Percentiles rank a stretch among this genome's conserved stretches.
Evolutionary conservation across 2,888 invertebrate genomes (phyloP).

Genomic region (Anaspis maculata): DNA sequence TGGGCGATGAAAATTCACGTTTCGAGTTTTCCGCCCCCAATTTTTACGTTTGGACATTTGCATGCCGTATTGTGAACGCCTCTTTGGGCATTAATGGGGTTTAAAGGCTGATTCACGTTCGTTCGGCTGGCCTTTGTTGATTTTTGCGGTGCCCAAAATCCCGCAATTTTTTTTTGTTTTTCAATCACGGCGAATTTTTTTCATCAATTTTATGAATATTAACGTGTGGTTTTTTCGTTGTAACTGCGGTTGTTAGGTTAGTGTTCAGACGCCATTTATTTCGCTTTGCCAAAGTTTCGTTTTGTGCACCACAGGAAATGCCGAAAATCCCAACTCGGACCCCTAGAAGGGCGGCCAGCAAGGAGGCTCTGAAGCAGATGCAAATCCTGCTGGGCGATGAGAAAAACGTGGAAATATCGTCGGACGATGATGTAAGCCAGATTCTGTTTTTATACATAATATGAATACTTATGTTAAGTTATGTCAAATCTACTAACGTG

Average conservation of each 20-base stretch:
- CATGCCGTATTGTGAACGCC: background rate
- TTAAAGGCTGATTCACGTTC: constrained; percentile 6
- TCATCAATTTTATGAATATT: background rate
- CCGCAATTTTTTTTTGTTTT: background rate
- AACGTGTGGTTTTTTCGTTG: background rate
- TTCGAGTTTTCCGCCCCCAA: too few species aligned
- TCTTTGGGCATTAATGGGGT: background rate
- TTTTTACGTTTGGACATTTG: too few species aligned
- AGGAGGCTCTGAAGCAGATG: constrained; percentile 39
- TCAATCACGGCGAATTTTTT: background rate
- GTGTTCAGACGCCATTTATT: constrained; percentile 12
- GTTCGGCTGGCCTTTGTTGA: too few species aligned
- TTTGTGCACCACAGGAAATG: constrained; percentile 23
- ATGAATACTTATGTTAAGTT: too few species aligned
- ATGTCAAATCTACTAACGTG: too few species aligned
- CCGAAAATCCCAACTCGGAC: constrained; percentile 22
- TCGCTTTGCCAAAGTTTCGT: too few species aligned
- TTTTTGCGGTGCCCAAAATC: background rate
- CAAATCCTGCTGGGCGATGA: constrained; percentile 31
- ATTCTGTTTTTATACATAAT: too few species aligned
- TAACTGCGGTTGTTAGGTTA: constrained; percentile 8
- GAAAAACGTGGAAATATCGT: constrained; percentile 42
- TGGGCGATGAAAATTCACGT: too few species aligned
- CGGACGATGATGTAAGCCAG: constrained; percentile 29
- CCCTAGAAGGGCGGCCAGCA: constrained; percentile 36